phyloP scores from a whole-genome alignment of 2,797 vertebrate genomes.

The Halcyon chelicuti region DNA sequence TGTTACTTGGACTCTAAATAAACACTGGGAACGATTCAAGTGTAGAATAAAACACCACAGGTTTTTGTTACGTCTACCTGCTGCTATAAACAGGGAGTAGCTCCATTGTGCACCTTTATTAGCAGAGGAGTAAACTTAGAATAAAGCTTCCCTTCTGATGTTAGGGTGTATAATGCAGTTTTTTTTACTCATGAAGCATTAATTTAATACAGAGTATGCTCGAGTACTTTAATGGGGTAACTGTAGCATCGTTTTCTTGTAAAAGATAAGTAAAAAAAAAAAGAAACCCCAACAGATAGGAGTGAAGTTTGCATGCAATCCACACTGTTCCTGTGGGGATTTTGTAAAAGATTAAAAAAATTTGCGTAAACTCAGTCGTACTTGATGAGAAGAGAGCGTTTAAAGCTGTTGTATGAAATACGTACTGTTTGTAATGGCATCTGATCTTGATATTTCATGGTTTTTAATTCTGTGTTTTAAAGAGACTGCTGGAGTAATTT shows the following conservation, averaged over 20 bases:
- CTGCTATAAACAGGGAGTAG: neutral
- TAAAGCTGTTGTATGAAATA: neutral
- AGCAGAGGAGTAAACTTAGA: neutral
- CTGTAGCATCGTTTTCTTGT: neutral
- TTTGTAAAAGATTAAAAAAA: neutral
- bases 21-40: neutral
- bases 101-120: neutral
- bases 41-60: neutral
- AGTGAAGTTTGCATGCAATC: neutral
- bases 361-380: neutral
- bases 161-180: neutral
- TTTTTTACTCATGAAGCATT: neutral
- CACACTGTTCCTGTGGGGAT: neutral
- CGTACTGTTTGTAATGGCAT: neutral
- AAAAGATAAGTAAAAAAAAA: neutral
- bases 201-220: neutral
- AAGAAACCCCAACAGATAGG: neutral
- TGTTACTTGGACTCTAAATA: neutral
- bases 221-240: neutral
- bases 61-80: neutral
- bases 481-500: constrained; percentile 24
- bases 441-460: constrained; percentile 21
- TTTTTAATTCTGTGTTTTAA: constrained; percentile 36
- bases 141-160: neutral
- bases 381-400: neutral